Conservation (phyloP, 2,888 invertebrate genomes). For the Chrysolina haemoptera region DNA sequence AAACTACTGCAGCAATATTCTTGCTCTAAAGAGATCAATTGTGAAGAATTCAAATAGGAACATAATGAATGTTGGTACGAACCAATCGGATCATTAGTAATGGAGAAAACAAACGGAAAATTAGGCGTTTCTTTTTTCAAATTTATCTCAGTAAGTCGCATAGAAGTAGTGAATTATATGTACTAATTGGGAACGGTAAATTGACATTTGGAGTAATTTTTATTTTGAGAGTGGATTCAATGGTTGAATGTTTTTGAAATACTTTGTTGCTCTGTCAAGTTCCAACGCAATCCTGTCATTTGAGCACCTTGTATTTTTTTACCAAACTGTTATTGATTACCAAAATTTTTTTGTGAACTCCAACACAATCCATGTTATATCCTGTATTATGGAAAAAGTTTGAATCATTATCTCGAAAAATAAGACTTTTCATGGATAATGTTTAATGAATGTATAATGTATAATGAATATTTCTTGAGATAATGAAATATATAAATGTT, state of each 20-base stretch:
- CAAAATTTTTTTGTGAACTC: constrained; percentile 26
- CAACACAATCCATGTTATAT: constrained; percentile 28
- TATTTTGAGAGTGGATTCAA: constrained; percentile 39
- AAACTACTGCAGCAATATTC: too few species aligned
- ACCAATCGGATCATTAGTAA: too few species aligned
- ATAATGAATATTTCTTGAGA: constrained; percentile 29
- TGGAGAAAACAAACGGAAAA: too few species aligned
- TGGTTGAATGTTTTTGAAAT: constrained; percentile 38
- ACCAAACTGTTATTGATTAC: constrained; percentile 15
- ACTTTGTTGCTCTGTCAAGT: constrained; percentile 35
- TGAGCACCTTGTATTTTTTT: constrained; percentile 31
- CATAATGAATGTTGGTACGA: too few species aligned
- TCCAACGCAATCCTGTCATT: constrained; percentile 34
- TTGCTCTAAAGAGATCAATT: too few species aligned
- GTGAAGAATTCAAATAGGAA: too few species aligned
- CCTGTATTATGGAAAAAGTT: constrained; percentile 30
- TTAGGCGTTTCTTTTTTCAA: too few species aligned
- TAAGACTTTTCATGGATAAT: neutral
- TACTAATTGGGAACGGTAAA: too few species aligned
- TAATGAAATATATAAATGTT: constrained; percentile 32
- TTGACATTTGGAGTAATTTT: constrained; percentile 32
- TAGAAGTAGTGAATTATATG: too few species aligned
- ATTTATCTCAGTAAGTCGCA: too few species aligned
- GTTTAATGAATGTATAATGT: neutral
- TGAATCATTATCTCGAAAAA: constrained; percentile 34